phyloP scores from a whole-genome alignment of 2,113 vertebrate species.

The Aptenodytes patagonicus region DNA sequence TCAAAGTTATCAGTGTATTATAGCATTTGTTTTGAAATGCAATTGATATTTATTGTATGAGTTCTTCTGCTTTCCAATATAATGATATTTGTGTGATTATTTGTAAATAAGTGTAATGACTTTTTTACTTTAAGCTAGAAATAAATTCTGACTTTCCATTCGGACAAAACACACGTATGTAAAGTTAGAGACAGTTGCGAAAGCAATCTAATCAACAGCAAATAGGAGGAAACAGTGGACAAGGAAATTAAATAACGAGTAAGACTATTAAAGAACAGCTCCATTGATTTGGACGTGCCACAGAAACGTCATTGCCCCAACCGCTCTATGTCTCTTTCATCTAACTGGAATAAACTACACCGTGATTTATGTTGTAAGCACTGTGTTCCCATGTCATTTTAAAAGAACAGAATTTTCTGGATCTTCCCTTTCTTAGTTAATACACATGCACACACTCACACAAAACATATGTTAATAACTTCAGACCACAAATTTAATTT shows the following conservation, averaged over 20 bases:
- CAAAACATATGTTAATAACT: constrained; percentile 72
- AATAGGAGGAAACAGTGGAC: not conserved
- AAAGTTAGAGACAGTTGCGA: not conserved
- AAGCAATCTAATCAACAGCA: not conserved
- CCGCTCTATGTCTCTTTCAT: not conserved
- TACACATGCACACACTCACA: constrained; percentile 25
- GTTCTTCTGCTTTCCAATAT: not conserved
- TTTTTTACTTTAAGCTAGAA: not conserved
- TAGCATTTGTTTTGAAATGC: not conserved
- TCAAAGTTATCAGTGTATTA: not conserved
- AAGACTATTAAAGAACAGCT: not conserved
- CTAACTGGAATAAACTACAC: not conserved
- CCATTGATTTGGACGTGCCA: not conserved
- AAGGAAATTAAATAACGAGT: not conserved
- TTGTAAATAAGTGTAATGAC: not conserved
- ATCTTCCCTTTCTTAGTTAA: constrained; percentile 36
- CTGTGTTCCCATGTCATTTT: not conserved
- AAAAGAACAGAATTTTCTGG: constrained; percentile 40
- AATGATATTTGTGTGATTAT: not conserved
- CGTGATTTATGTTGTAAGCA: not conserved
- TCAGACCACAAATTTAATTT: constrained; percentile 75
- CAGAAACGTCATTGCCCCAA: not conserved
- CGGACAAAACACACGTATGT: fast-evolving
- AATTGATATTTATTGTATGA: not conserved
- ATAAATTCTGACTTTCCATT: not conserved